Evolutionary conservation across 1,140 invertebrate species (phyloP), one percentile per base, ranked within the genome.

Genomic region (Drosophila littoralis): DNA sequence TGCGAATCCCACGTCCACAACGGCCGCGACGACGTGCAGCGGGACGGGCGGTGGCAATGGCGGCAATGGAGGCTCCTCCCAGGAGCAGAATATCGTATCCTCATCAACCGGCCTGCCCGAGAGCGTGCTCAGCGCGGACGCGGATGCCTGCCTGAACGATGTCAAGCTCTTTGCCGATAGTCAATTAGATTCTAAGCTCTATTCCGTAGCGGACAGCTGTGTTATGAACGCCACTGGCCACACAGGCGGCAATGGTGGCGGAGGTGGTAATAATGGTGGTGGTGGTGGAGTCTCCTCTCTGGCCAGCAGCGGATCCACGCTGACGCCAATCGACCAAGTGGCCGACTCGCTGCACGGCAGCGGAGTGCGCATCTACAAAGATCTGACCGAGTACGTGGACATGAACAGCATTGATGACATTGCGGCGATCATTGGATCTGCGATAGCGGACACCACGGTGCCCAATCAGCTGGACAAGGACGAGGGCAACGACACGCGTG

Each of bases 371-470:
- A 92, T 92, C 68, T 92, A 90, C 75, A 92, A 92, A 57, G 91
- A 92, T 61, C 68, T 92, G 32, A 85, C 91, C 61, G 81, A 93
- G 90, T 92, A 93, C 81, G 85, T 94, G 85, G 96, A 97, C 78
- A 96, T 97, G 80, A 94, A 94, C 55, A 94, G 94, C 2, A 95
- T 95, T 55, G 97, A 97, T 68, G 97, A 97, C 78, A 97, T 98
- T 68, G 96, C 97, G 0, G 96, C 96, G 13, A 96, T 98, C 17
- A 97, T 98, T 58, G 96, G 97, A 0, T 97, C 96, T 1, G 97
- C 97, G n/a, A 97, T 98, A 74, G 96, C 97, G 0, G 97, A 97
- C 80, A 97, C 96, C 1, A 97, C 96, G 0, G 96, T 96, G 4
- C 95, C 95, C 9, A 94, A 95, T 90, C 94, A 94, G 43, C 94